phyloP scores from a whole-genome alignment of 2,113 vertebrate species.

The Tachysurus vachellii region DNA sequence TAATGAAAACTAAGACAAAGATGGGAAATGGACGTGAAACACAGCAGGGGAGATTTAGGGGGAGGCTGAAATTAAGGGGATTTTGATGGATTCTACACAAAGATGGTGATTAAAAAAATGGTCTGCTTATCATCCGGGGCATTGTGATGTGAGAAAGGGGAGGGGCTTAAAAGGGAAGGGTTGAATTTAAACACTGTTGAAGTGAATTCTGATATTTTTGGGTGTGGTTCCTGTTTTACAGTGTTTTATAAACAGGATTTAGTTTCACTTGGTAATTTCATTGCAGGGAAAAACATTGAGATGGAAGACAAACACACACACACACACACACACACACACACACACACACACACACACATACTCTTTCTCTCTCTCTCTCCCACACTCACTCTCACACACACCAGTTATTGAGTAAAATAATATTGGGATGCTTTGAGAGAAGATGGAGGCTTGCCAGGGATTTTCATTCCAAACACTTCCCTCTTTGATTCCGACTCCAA shows the following conservation, averaged over 20 bases:
- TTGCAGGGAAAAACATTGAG: neutral
- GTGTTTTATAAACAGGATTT: conserved; percentile 27
- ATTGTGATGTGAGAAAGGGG: neutral
- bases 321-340: conserved; percentile 20
- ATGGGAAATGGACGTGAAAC: conserved; percentile 36
- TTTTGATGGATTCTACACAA: conserved; percentile 23
- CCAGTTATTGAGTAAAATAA: neutral
- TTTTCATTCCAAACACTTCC: conserved; percentile 57
- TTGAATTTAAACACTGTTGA: neutral
- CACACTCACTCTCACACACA: too few species aligned
- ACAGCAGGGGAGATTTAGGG: neutral
- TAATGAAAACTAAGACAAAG: conserved; percentile 32
- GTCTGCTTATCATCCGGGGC: neutral
- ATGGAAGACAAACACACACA: conserved; percentile 14
- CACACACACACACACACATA: neutral
- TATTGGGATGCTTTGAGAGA: conserved; percentile 12
- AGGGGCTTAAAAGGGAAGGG: neutral
- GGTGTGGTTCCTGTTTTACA: conserved; percentile 37
- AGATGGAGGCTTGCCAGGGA: conserved; percentile 49
- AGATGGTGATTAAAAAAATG: neutral
- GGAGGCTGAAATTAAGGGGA: neutral
- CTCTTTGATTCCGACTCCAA: conserved; percentile 29
- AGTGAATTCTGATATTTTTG: conserved; percentile 35
- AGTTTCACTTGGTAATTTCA: conserved; percentile 32
- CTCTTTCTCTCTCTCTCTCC: too few species aligned